Evolutionary conservation across 2,888 invertebrate genomes (phyloP).

Genomic region (Protula sp.): DNA sequence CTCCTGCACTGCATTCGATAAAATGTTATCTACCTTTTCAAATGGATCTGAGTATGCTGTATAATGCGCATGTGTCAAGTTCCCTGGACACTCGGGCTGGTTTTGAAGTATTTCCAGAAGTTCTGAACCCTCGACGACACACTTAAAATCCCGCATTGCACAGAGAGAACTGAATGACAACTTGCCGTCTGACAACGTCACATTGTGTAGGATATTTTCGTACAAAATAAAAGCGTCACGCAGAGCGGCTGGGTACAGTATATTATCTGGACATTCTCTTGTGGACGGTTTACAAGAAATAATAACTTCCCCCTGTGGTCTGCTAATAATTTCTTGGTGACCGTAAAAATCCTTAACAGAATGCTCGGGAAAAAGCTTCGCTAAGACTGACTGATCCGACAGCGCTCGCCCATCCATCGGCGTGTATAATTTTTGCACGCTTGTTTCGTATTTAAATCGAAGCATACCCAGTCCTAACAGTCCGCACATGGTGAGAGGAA

Average conservation of each 20-base stretch:
- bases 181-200: neutral
- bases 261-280: neutral
- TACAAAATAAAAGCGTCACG: neutral
- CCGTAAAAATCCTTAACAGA: conserved; percentile 6
- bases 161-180: conserved; percentile 23
- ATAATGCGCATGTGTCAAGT: neutral
- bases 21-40: neutral
- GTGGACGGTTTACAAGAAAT: neutral
- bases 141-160: conserved; percentile 20
- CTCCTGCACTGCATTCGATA: neutral
- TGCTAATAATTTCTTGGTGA: conserved; percentile 9
- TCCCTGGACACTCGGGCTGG: neutral
- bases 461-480: conserved; percentile 24
- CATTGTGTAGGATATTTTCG: neutral
- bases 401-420: conserved; percentile 32
- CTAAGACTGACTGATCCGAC: conserved; percentile 21
- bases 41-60: neutral
- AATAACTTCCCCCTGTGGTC: conserved; percentile 14
- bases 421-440: conserved; percentile 29
- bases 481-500: conserved; percentile 20
- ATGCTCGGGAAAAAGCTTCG: conserved; percentile 14
- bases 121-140: conserved; percentile 26
- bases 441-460: conserved; percentile 24
- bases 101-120: neutral
- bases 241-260: neutral